Evolutionary conservation across 1,140 invertebrate species (phyloP), one percentile per base, ranked within the genome.

Genomic region (Hyles vespertilio): DNA sequence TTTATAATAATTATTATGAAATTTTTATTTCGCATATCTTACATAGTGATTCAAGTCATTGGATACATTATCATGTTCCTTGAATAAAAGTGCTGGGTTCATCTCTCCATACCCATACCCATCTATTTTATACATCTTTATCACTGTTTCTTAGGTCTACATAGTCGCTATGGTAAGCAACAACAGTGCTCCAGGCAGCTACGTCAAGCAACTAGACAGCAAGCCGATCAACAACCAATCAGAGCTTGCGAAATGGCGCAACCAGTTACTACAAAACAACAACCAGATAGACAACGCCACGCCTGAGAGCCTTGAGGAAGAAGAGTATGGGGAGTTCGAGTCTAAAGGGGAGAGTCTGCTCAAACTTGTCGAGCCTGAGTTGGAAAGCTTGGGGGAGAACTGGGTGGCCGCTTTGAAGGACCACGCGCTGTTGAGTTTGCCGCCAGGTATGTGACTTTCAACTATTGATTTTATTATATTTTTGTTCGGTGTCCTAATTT

Each of bases 331-430:
- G 6, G 91, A 95, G 56, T 94, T 94, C 77, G 93, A 95, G 75
- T 93, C 91, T 46, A 92, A 93, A 59, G 94, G 92, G 7, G 95
- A 96, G 79, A 97, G 93, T 88, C 87, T 99, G 32, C 79, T 99
- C 12, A 95, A 94, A 66, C 89, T 99, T 10, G 98, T 99, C 0
- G 94, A 98, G 77, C 98, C 98, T 3, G 97, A 99, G 89, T 89
- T 99, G 51, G 91, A 94, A 55, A 95, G 94, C 77, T 91, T 99
- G 43, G 97, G 97, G 59, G 94, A 96, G 65, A 95, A 99, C 85
- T 99, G 98, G 98, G 87, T 99, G 10, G 94, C 96, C 5, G 97
- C 97, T 2, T 90, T 99, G 57, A 95, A 95, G 83, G 98, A 99
- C 91, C 95, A 99, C 80, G 98, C 98, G 3, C 89, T 99, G 44